A percentile compares a stretch with the other conserved stretches of the same genome.
Evolutionary conservation across 2,113 vertebrate genomes (phyloP).

Genomic region (Pantherophis guttatus): DNA sequence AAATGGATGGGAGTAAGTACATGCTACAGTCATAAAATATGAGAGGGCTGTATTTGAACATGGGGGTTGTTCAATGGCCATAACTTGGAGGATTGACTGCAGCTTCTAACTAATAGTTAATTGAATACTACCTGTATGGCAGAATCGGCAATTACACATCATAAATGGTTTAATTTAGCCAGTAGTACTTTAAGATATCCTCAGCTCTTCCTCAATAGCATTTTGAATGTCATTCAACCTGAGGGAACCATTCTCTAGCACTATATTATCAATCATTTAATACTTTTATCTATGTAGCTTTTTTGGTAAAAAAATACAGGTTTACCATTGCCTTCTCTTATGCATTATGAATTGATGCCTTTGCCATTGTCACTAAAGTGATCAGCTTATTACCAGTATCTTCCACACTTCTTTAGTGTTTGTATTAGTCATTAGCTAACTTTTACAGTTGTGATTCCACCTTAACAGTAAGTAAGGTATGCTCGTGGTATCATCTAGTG

Average conservation of each 20-base stretch:
- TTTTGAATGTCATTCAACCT: background rate
- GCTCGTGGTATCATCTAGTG: conserved; percentile 91
- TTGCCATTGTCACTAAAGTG: background rate
- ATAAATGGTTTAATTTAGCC: background rate
- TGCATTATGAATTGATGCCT: background rate
- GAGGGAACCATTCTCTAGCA: background rate
- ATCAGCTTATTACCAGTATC: background rate
- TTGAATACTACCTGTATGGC: background rate
- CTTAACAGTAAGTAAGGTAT: conserved; percentile 80
- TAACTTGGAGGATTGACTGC: background rate
- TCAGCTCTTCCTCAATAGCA: background rate
- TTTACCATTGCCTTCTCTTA: background rate
- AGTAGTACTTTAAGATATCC: background rate
- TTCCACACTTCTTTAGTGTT: background rate
- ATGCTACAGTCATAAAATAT: background rate
- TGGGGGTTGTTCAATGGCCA: background rate
- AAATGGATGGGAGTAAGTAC: background rate
- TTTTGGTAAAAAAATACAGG: background rate
- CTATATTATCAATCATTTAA: background rate
- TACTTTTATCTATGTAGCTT: background rate
- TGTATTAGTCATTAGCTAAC: background rate
- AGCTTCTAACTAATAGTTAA: background rate
- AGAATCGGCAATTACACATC: background rate
- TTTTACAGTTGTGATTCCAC: conserved; percentile 37
- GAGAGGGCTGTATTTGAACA: background rate